phyloP scores from a whole-genome alignment of 1,140 invertebrate genomes.

The Calephelis nemesis region DNA sequence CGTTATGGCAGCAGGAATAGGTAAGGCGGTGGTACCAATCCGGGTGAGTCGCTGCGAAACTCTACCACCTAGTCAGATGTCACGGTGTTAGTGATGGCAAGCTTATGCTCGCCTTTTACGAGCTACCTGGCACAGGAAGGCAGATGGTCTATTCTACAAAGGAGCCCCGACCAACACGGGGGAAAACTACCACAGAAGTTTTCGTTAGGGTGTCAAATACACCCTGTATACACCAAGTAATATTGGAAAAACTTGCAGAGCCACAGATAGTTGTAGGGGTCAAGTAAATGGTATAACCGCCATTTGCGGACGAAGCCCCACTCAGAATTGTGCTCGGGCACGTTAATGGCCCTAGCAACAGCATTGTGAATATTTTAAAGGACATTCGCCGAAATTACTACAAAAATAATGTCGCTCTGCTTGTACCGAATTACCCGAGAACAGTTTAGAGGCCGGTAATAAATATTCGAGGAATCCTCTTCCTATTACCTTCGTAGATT shows the following conservation, averaged over 20 bases:
- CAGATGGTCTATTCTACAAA: too few species aligned
- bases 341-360: conserved; percentile 74
- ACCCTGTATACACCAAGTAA: conserved; percentile 58
- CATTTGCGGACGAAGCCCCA: conserved; percentile 70
- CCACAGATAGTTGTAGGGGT: conserved; percentile 72
- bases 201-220: not conserved
- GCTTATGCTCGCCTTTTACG: too few species aligned
- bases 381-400: conserved; percentile 78
- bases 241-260: conserved; percentile 73
- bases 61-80: too few species aligned
- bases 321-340: conserved; percentile 71
- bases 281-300: conserved; percentile 76
- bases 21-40: too few species aligned
- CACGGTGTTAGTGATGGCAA: too few species aligned
- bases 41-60: too few species aligned
- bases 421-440: conserved; percentile 75
- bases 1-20: too few species aligned
- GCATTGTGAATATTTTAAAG: conserved; percentile 77
- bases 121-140: too few species aligned
- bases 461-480: conserved; percentile 73
- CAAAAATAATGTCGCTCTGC: conserved; percentile 77
- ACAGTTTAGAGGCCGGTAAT: conserved; percentile 70
- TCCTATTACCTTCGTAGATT: conserved; percentile 68
- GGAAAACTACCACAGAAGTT: too few species aligned
- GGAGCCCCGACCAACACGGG: too few species aligned